Conservation (phyloP, 1,140 invertebrate genomes). For the Meteorus sp. region DNA sequence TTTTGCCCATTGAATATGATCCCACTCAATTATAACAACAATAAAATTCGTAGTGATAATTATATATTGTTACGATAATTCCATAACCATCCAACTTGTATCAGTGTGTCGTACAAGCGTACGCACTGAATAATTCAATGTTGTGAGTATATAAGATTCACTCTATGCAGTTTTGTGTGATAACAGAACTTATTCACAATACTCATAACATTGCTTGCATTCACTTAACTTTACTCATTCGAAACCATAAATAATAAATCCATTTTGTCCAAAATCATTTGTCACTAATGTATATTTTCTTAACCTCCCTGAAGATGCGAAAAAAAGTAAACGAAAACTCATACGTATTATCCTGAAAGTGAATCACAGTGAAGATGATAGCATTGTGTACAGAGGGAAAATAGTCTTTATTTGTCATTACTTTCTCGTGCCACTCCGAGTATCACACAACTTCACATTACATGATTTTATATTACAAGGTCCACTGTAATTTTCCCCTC, state of each 20-base stretch:
- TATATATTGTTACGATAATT: constrained; percentile 46
- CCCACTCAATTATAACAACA: constrained; percentile 10
- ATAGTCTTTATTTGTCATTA: constrained; percentile 31
- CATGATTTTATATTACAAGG: constrained; percentile 32
- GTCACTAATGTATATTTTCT: constrained; percentile 22
- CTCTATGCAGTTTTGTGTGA: constrained; percentile 59
- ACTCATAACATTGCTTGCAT: constrained; percentile 59
- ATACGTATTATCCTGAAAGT: not conserved
- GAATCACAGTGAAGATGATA: not conserved
- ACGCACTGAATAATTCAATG: constrained; percentile 54
- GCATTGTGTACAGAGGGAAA: constrained; percentile 23
- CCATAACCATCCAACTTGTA: constrained; percentile 57
- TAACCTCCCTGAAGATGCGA: too few species aligned
- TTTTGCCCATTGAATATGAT: not conserved
- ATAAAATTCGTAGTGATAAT: constrained; percentile 22
- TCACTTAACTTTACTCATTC: constrained; percentile 59
- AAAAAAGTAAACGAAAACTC: not conserved
- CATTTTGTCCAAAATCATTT: constrained; percentile 56
- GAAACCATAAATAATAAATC: constrained; percentile 59
- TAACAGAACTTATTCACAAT: constrained; percentile 58
- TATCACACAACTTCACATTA: constrained; percentile 26
- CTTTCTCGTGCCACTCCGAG: constrained; percentile 21
- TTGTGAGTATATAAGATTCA: constrained; percentile 59
- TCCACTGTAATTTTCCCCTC: constrained; percentile 4
- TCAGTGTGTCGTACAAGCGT: constrained; percentile 58